Conservation (phyloP, 2,797 vertebrate genomes). For the Cryptoblepharus egeriae region DNA sequence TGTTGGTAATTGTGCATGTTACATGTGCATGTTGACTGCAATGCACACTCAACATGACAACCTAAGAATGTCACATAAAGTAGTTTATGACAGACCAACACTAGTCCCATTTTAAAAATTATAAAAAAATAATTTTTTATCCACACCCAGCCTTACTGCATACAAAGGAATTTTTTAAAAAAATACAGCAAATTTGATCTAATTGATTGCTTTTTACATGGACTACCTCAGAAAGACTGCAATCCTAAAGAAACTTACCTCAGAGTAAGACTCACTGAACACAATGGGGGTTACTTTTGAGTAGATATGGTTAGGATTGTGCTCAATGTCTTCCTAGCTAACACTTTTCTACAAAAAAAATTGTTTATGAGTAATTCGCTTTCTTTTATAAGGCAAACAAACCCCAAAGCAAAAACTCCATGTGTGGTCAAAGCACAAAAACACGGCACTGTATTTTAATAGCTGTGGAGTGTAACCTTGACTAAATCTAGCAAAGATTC, state of each 20-base stretch:
- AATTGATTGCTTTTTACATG: neutral
- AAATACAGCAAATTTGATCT: constrained; percentile 32
- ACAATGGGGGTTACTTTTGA: too few species aligned
- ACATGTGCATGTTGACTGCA: too few species aligned
- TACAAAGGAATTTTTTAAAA: constrained; percentile 48
- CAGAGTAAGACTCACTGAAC: too few species aligned
- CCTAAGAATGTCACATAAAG: neutral
- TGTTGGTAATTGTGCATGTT: too few species aligned
- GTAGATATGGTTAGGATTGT: too few species aligned
- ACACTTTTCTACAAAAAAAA: constrained; percentile 11
- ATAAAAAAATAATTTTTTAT: constrained; percentile 45
- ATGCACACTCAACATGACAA: neutral
- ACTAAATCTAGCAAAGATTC: constrained; percentile 48
- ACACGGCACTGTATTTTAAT: constrained; percentile 30
- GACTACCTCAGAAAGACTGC: neutral
- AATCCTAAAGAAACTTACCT: too few species aligned
- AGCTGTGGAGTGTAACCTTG: constrained; percentile 30
- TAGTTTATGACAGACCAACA: neutral
- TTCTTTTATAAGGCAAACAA: constrained; percentile 30
- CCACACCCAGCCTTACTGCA: constrained; percentile 27
- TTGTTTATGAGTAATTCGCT: constrained; percentile 34
- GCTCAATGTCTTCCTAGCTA: constrained; percentile 18
- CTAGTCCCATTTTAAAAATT: neutral
- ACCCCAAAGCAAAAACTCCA: constrained; percentile 12
- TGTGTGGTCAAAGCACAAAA: constrained; percentile 26